Evolutionary conservation across 1,140 invertebrate species (phyloP).

Genomic region (Lineus longissimus): DNA sequence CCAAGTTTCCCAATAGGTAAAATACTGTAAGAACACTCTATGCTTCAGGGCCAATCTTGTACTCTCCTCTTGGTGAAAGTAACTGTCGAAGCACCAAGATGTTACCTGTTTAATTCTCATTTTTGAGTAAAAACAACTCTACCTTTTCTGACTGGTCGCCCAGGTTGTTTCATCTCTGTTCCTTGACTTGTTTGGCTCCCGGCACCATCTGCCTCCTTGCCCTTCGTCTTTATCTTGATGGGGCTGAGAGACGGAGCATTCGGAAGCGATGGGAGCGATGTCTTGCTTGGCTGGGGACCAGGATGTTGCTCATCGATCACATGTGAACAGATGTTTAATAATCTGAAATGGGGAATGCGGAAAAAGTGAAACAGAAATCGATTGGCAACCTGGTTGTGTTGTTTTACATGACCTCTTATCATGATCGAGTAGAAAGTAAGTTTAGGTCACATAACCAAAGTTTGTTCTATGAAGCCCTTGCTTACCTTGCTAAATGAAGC

Average conservation of each 20-base stretch:
- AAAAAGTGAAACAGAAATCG: no score
- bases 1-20: no score
- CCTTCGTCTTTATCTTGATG: constrained; percentile 53
- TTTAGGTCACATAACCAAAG: not conserved
- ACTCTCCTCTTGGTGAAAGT: not conserved
- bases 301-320: constrained; percentile 69
- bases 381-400: no score
- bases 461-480: not conserved
- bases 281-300: constrained; percentile 57
- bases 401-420: no score
- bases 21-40: no score
- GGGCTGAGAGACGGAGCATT: constrained; percentile 54
- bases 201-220: constrained; percentile 25
- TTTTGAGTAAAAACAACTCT: no score
- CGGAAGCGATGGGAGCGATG: constrained; percentile 53
- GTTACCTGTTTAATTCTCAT: not conserved
- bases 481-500: constrained; percentile 61
- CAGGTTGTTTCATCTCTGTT: constrained; percentile 29
- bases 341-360: constrained; percentile 41
- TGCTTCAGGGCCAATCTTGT: not conserved
- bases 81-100: not conserved
- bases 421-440: no score
- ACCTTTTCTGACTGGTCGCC: constrained; percentile 44
- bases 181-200: constrained; percentile 10
- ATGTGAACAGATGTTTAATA: constrained; percentile 72